A percentile compares a stretch with the other conserved stretches of the same genome.
phyloP scores from a whole-genome alignment of 2,888 invertebrate genomes.

The Tholera decimalis region DNA sequence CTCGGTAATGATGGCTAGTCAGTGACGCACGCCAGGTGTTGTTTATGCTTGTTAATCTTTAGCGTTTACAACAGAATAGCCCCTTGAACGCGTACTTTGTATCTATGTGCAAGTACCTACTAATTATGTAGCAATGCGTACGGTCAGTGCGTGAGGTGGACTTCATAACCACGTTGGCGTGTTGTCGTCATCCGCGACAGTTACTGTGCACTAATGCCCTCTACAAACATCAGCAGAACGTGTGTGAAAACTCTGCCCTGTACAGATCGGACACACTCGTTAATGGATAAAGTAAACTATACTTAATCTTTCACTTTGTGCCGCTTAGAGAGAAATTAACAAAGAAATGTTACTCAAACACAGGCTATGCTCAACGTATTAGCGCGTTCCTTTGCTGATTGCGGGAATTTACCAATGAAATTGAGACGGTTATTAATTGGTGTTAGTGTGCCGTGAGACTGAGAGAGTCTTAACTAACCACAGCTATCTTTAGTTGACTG shows the following conservation, averaged over 20 bases:
- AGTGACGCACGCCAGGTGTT: conserved; percentile 67
- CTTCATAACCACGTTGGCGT: conserved; percentile 59
- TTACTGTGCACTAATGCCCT: conserved; percentile 82
- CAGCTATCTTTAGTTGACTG: conserved; percentile 38
- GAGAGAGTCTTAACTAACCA: conserved; percentile 18
- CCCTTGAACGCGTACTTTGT: conserved; percentile 65
- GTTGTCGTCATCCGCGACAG: conserved; percentile 78
- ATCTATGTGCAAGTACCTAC: conserved; percentile 54
- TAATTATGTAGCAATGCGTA: conserved; percentile 46
- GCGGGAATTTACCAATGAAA: conserved; percentile 72
- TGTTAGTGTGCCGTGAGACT: conserved; percentile 79
- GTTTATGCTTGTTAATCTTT: conserved; percentile 75
- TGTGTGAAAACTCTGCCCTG: conserved; percentile 86
- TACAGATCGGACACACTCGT: conserved; percentile 82
- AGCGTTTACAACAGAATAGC: conserved; percentile 63
- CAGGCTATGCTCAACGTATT: conserved; percentile 75
- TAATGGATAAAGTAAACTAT: conserved; percentile 82
- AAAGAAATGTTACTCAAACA: conserved; percentile 82
- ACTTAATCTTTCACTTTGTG: conserved; percentile 89
- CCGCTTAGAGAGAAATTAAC: conserved; percentile 86
- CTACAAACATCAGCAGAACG: conserved; percentile 79
- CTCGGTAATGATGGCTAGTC: conserved; percentile 77
- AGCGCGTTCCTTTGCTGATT: conserved; percentile 77
- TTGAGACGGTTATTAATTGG: conserved; percentile 68
- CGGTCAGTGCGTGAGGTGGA: conserved; percentile 42